Evolutionary conservation across 2,888 invertebrate genomes (phyloP), one percentile per base, ranked within the genome.

Genomic region (Sarcophaga caerulescens): DNA sequence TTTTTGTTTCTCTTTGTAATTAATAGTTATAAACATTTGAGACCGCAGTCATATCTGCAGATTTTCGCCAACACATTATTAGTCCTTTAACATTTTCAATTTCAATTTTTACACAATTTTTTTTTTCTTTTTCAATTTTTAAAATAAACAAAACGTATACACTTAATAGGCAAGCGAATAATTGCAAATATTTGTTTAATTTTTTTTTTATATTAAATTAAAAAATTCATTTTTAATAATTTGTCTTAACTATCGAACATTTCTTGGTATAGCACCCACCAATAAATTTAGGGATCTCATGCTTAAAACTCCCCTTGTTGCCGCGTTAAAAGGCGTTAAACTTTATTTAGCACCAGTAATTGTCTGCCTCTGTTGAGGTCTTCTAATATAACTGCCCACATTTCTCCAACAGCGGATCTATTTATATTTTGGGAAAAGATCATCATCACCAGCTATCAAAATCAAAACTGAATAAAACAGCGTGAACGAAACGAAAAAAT

Each of bases 241-340:
- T 35, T 35, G 6, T 35, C 35, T 35, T 6, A 35, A 35, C 35
- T 35, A 35, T 35, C 35, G 35, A 35, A 35, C 35, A 35, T 74
- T 69, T n/a, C 10, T 68, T 88, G 62, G 59, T 45, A 8, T 19
- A 74, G 21, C 91, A 93, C 93, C 92, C 92, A 93, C 93, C 93
- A 93, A 91, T 89, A 93, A 89, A 90, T 91, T 91, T 88, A 93
- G 92, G 92, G 93, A 93, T 92, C 91, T 92, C 93, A 93, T 93
- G 88, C 85, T 91, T 90, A 91, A 89, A 90, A 91, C 90, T 92
- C 92, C 92, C 91, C 89, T 69, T 74, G 77, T 78, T 89, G 90
- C 90, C 92, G 92, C 92, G 91, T 90, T 89, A 89, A 89, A 91
- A 90, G 90, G 87, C 88, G 88, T 87, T 87, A 88, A 88, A 84